Evolutionary conservation across 1,140 invertebrate genomes (phyloP), one percentile per base, ranked within the genome.

Genomic region (Hestina assimilis): DNA sequence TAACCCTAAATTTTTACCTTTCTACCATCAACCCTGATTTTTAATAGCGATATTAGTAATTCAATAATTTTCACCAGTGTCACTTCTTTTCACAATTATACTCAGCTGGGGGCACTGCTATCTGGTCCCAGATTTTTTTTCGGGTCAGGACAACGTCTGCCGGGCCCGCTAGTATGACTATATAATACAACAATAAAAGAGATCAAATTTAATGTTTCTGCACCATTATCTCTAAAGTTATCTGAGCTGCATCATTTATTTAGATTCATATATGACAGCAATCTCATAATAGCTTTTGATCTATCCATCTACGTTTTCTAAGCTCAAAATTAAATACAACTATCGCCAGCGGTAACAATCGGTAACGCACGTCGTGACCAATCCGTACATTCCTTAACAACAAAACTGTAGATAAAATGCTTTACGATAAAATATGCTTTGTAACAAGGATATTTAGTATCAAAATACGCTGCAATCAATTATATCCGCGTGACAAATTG

Each of bases 331-430:
- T 11, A 56, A 57, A 41, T 29, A 35, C 29, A 24, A 45, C 38
- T 53, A 58, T 56, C 42, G 59, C 60, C 47, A 8, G 38, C 40
- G 52, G 60, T 60, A 59, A 63, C 59, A 59, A 58, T 66, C 51
- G 50, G 61, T 69, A 75, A 64, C 43, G 62, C 66, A 65, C 66
- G 61, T 74, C 78, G 76, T 79, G 72, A 81, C 78, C 71, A 71
- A 75, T 60, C 54, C 43, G 47, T 68, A 74, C 67, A 52, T 56
- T 56, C 21, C 50, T 47, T 26, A 7, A 51, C 28, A 54, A 29
- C 20, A 26, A 51, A 41, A 41, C 24, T 12, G 29, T 29, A 54
- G 12, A 50, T 24, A 6, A 20, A 24, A 38, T n/a, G 21, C 11
- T 42, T 42, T 31, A 38, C 15, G 45, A 21, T 8, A 50, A 48